phyloP scores from a whole-genome alignment of 2,888 invertebrate genomes.

The Drosophila leonis region DNA sequence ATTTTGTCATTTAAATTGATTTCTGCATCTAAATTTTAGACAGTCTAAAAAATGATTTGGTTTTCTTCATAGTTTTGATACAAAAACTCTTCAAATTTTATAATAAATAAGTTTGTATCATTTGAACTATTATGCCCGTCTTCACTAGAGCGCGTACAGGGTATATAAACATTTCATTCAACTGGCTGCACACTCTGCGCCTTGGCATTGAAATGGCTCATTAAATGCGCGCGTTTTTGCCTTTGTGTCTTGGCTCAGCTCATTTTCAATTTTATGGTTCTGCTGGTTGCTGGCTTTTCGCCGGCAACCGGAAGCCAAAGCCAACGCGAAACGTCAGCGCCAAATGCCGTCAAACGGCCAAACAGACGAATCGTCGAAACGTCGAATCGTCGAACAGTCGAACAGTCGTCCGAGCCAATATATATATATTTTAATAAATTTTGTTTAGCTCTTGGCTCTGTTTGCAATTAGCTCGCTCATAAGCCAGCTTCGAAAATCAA shows the following conservation, averaged over 20 bases:
- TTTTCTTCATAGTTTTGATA: no score
- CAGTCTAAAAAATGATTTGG: no score
- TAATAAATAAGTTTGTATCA: no score
- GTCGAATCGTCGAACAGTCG: neutral
- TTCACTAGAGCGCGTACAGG: neutral
- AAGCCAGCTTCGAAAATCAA: slow-evolving; percentile 52
- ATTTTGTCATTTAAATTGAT: no score
- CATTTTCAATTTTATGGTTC: slow-evolving; percentile 60
- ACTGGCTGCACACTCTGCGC: slow-evolving; percentile 29
- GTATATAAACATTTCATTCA: slow-evolving; percentile 15
- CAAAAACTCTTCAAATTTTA: no score
- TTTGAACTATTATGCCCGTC: no score
- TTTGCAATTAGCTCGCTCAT: slow-evolving; percentile 40
- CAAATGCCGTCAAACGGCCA: slow-evolving; percentile 4
- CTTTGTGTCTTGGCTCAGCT: slow-evolving; percentile 49
- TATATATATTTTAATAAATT: slow-evolving; percentile 62
- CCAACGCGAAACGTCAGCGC: slow-evolving; percentile 11
- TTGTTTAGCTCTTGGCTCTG: neutral
- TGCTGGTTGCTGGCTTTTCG: slow-evolving; percentile 34
- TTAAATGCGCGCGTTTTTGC: slow-evolving; percentile 49
- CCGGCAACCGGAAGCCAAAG: slow-evolving; percentile 42
- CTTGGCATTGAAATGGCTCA: slow-evolving; percentile 62
- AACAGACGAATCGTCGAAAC: slow-evolving; percentile 1
- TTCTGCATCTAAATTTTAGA: no score
- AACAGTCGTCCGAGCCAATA: slow-evolving; percentile 14